Percentiles rank a stretch among this genome's conserved stretches.
Evolutionary conservation across 2,888 invertebrate genomes (phyloP).

Genomic region (Hybos culiciformis): DNA sequence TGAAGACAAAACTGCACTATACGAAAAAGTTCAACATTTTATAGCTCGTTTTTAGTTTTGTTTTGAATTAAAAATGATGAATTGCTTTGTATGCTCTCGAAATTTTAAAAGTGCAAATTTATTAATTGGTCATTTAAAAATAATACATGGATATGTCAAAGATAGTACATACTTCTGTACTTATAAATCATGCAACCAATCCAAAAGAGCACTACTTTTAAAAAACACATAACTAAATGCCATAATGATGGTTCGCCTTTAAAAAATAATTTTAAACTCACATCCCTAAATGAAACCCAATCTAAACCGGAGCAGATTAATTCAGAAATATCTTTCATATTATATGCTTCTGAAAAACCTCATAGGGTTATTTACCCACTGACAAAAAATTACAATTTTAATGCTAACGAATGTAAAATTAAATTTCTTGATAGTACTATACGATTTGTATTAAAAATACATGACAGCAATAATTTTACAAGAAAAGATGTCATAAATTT

Average conservation of each 20-base stretch:
- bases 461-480: slow-evolving; percentile 1
- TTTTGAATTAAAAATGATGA: background rate
- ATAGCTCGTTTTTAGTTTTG: background rate
- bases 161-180: slow-evolving; percentile 1
- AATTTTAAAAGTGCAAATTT: background rate
- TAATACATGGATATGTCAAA: slow-evolving; percentile 3
- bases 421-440: background rate
- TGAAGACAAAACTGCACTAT: background rate
- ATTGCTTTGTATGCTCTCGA: slow-evolving; percentile 2
- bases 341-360: background rate
- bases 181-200: slow-evolving; percentile 3
- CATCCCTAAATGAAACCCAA: background rate
- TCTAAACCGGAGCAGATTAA: background rate
- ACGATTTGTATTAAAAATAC: background rate
- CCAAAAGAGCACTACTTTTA: slow-evolving; percentile 3
- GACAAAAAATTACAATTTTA: background rate
- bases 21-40: background rate
- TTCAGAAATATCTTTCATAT: background rate
- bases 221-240: slow-evolving; percentile 2
- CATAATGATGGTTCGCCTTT: background rate
- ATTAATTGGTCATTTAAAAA: slow-evolving; percentile 4
- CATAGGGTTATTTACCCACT: background rate
- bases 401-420: background rate
- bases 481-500: slow-evolving; percentile 6
- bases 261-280: background rate